Conservation (phyloP, 2,113 vertebrate species). For the Thalassarche chlororhynchos region DNA sequence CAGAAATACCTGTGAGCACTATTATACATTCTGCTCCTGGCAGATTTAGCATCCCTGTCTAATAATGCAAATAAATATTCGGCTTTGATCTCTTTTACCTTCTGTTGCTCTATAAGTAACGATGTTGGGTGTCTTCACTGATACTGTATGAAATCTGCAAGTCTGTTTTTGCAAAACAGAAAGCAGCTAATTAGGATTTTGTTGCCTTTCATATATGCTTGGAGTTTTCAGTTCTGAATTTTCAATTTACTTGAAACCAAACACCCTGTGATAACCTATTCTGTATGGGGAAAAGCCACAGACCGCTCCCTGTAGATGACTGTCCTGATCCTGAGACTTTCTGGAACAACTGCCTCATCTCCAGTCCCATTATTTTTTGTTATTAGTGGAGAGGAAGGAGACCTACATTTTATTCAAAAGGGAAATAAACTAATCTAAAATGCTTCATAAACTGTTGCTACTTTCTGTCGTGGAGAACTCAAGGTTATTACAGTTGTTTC, state of each 20-base stretch:
- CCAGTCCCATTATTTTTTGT: not conserved
- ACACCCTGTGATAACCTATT: not conserved
- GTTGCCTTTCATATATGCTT: not conserved
- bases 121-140: not conserved
- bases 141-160: not conserved
- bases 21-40: not conserved
- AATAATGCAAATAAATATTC: not conserved
- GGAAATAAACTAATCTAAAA: not conserved
- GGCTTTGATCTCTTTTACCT: not conserved
- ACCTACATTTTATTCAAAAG: not conserved
- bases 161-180: not conserved
- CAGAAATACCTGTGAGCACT: not conserved
- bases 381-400: not conserved
- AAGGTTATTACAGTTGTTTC: not conserved
- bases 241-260: not conserved
- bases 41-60: not conserved
- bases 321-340: not conserved
- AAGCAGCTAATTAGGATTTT: not conserved
- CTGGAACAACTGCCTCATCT: not conserved
- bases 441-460: not conserved
- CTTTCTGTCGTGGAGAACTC: not conserved
- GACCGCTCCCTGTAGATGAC: not conserved
- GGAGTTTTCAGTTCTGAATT: not conserved
- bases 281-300: not conserved
- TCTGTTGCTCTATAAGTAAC: not conserved